A percentile compares a stretch with the other conserved stretches of the same genome.
Evolutionary conservation across 2,797 vertebrate genomes (phyloP).

Genomic region (Halcyon chelicuti): DNA sequence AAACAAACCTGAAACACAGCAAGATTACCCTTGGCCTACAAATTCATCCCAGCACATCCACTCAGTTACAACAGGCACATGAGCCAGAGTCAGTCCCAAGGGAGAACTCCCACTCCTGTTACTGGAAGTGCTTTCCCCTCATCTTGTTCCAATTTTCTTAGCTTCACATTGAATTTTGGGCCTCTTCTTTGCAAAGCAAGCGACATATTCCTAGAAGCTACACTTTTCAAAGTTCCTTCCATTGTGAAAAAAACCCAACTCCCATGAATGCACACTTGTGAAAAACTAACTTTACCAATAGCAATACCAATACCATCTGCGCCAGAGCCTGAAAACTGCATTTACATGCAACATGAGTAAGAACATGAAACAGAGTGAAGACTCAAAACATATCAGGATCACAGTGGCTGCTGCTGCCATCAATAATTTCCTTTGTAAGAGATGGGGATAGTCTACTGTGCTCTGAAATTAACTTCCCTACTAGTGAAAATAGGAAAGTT

Average conservation of each 20-base stretch:
- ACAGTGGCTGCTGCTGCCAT: neutral
- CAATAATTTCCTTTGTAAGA: neutral
- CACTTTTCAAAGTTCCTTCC: neutral
- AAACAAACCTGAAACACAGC: neutral
- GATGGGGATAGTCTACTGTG: neutral
- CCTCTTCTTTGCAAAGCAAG: neutral
- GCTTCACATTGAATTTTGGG: neutral
- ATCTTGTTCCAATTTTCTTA: neutral
- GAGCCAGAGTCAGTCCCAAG: neutral
- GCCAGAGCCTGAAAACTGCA: neutral
- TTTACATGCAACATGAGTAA: neutral
- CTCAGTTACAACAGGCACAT: accelerated
- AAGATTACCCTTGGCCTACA: neutral
- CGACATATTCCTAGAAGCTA: neutral
- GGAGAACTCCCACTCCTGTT: neutral
- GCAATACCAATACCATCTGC: neutral
- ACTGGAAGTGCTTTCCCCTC: neutral
- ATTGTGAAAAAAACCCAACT: neutral
- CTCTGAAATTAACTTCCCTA: neutral
- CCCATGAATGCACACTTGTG: accelerated
- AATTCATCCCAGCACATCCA: neutral
- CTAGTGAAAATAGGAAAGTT: neutral
- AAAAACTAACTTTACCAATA: neutral
- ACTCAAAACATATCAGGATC: neutral
- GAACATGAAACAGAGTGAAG: neutral